A percentile compares a stretch with the other conserved stretches of the same genome.
These are phyloP conservation scores for Orthosia cruda DNA, from an alignment of 2,888 invertebrate genomes.

Conservation along the genomic window DNA sequence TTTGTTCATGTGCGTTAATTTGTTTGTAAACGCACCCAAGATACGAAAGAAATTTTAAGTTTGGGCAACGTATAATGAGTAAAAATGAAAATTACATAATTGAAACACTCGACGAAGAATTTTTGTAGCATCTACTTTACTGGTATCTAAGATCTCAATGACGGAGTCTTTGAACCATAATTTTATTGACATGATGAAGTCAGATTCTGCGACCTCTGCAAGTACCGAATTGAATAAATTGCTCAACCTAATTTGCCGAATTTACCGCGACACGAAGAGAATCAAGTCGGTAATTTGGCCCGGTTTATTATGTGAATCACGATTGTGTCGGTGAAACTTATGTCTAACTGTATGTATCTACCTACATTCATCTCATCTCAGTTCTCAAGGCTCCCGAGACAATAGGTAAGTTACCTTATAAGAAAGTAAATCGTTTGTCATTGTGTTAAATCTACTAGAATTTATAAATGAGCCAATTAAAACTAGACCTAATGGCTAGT, in stretches of 20 bases:
- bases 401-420: conserved; percentile 15
- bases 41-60: too few species aligned
- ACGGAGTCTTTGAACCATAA: conserved; percentile 21
- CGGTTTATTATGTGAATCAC: conserved; percentile 39
- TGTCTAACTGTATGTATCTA: neutral
- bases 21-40: too few species aligned
- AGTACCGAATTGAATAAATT: conserved; percentile 46
- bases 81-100: too few species aligned
- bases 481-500: too few species aligned
- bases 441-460: conserved; percentile 1
- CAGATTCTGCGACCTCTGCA: conserved; percentile 31
- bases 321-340: neutral
- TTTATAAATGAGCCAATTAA: neutral
- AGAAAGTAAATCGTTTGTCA: conserved; percentile 21
- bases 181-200: conserved; percentile 31
- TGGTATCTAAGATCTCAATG: neutral
- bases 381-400: conserved; percentile 34
- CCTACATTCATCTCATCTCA: conserved; percentile 17
- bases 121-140: neutral
- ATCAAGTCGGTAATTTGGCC: conserved; percentile 28
- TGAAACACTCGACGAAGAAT: neutral
- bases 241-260: conserved; percentile 59
- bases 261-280: conserved; percentile 27
- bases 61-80: too few species aligned
- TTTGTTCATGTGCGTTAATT: too few species aligned